phyloP scores from a whole-genome alignment of 2,113 vertebrate species.

The Australoheros scitulus region DNA sequence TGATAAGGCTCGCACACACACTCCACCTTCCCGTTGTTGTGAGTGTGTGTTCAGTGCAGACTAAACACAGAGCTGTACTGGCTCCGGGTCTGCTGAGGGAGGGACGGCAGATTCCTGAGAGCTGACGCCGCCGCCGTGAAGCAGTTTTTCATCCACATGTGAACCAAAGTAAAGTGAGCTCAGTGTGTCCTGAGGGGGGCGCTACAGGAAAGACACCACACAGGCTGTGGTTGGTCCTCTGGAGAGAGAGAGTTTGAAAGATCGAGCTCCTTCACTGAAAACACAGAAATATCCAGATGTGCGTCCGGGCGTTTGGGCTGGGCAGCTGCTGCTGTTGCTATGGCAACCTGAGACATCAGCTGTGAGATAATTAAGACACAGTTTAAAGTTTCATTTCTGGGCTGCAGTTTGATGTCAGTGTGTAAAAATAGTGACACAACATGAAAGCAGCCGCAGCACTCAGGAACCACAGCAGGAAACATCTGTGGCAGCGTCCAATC shows the following conservation, averaged over 20 bases:
- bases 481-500: too few species aligned
- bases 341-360: background rate
- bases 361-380: rapidly evolving
- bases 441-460: too few species aligned
- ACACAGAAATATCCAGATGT: background rate
- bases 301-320: rapidly evolving
- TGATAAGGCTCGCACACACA: conserved; percentile 34
- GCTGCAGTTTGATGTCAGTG: background rate
- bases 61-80: conserved; percentile 27
- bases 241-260: too few species aligned
- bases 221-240: background rate
- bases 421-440: background rate
- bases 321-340: background rate
- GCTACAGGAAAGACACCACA: too few species aligned
- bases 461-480: background rate
- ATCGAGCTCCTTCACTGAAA: background rate
- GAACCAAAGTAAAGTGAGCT: background rate
- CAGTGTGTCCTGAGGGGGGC: too few species aligned
- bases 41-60: conserved; percentile 6
- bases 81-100: background rate
- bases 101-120: conserved; percentile 3
- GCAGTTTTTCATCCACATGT: background rate
- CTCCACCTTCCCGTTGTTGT: background rate
- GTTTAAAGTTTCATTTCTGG: background rate
- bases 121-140: background rate